A percentile compares a stretch with the other conserved stretches of the same genome.
Conservation (phyloP, 2,888 invertebrate species). For the Elmis aenea region DNA sequence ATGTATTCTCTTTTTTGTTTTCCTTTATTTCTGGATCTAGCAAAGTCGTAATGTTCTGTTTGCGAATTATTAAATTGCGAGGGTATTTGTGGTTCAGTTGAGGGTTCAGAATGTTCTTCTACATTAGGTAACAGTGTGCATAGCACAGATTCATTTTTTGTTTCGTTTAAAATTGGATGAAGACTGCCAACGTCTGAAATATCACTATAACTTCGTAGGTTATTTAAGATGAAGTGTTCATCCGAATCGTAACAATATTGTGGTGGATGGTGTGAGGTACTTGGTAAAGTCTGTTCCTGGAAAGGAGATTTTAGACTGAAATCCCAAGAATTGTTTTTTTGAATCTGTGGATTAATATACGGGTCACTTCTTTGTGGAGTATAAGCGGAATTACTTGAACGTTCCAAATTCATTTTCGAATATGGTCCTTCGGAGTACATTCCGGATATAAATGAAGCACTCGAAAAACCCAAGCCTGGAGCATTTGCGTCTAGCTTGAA, state of each 20-base stretch:
- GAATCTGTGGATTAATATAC: background rate
- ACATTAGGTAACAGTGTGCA: background rate
- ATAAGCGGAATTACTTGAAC: too few species aligned
- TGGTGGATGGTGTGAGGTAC: background rate
- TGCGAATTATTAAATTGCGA: background rate
- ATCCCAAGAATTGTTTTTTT: too few species aligned
- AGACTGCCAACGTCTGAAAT: constrained; percentile 1
- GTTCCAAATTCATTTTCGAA: background rate
- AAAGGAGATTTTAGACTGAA: background rate
- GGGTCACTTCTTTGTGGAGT: background rate
- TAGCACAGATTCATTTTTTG: background rate
- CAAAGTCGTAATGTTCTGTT: constrained; percentile 1
- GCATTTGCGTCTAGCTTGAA: too few species aligned
- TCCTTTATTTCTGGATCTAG: background rate
- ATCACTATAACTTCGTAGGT: background rate
- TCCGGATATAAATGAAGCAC: background rate
- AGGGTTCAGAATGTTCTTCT: too few species aligned
- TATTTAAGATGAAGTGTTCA: background rate
- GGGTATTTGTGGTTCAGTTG: too few species aligned
- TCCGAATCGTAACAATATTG: too few species aligned
- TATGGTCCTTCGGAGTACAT: background rate
- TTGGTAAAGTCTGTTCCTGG: background rate
- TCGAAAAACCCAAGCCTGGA: too few species aligned
- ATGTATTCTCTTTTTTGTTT: background rate
- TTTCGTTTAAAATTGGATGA: background rate